Evolutionary conservation across 2,888 invertebrate genomes (phyloP), one percentile per base, ranked within the genome.

Genomic region (Chymomyza procnemis): DNA sequence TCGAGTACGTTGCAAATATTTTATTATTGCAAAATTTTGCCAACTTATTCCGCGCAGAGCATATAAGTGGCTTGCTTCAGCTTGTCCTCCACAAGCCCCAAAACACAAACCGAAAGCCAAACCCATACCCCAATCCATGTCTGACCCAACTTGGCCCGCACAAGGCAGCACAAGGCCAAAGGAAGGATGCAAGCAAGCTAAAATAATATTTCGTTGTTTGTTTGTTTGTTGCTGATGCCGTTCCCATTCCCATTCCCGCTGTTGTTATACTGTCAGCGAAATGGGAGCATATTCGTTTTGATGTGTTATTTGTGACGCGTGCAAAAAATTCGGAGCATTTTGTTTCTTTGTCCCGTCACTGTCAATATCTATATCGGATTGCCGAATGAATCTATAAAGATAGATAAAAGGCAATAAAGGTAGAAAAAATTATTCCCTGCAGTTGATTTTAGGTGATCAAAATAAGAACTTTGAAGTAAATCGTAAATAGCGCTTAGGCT

Each of bases 1-100:
- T 82, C 81, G 79, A 82, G 81, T 87, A 85, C 81, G 88, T 87
- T 73, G 85, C 79, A 86, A 88, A 88, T 86, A 88, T 88, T 86
- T 86, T 86, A 88, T 86, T 86, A 88, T 88, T 86, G 88, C 85
- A 76, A 79, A 86, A 88, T 86, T 86, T 81, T 75, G 73, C 76
- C 88, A 84, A 88, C 82, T 88, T 88, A 88, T 81, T 74, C 85
- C 74, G 66, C 67, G 80, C 78, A 85, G n/a, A n/a, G 80, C 78
- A 85, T 83, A 76, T 83, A 87, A 79, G 59, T 60, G 50, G 50
- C 64, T 47, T 34, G 52, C 21, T 60, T 14, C 22, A 34, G 34
- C 58, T 18, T 50, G 19, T 50, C 50, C 50, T 50, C 18, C 18
- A 18, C 14, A 18, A 18, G 1, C 50, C 19, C 16, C 8, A 41